Percentiles rank a stretch among this genome's conserved stretches.
Conservation (phyloP, 2,113 vertebrate species). For the Zosterops lateralis region DNA sequence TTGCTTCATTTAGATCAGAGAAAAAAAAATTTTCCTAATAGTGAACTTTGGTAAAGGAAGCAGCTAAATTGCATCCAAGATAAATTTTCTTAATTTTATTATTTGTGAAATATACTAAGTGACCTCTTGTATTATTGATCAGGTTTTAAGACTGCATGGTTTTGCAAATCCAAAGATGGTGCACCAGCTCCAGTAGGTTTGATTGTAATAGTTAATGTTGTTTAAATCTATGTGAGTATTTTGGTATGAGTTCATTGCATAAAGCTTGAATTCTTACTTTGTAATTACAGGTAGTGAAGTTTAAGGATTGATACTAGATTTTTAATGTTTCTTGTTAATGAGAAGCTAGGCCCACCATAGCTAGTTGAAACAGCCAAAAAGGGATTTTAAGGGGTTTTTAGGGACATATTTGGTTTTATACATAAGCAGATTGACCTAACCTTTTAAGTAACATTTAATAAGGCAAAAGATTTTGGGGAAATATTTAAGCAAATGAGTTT, state of each 20-base stretch:
- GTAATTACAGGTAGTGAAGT: not conserved
- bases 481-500: not conserved
- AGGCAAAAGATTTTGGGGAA: not conserved
- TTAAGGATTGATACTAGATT: not conserved
- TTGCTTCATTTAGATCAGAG: not conserved
- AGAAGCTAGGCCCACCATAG: not conserved
- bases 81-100: not conserved
- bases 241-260: not conserved
- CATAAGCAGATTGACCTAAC: not conserved
- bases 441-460: not conserved
- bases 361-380: not conserved
- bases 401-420: not conserved
- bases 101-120: not conserved
- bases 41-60: not conserved
- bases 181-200: not conserved
- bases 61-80: not conserved
- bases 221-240: not conserved
- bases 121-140: not conserved
- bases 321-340: slow-evolving; percentile 44
- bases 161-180: not conserved
- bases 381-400: not conserved
- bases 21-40: not conserved
- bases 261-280: not conserved
- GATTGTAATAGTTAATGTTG: not conserved
- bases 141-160: not conserved